Evolutionary conservation across 2,797 vertebrate genomes (phyloP), one percentile per base, ranked within the genome.

Genomic region (Chloroceryle amazona): DNA sequence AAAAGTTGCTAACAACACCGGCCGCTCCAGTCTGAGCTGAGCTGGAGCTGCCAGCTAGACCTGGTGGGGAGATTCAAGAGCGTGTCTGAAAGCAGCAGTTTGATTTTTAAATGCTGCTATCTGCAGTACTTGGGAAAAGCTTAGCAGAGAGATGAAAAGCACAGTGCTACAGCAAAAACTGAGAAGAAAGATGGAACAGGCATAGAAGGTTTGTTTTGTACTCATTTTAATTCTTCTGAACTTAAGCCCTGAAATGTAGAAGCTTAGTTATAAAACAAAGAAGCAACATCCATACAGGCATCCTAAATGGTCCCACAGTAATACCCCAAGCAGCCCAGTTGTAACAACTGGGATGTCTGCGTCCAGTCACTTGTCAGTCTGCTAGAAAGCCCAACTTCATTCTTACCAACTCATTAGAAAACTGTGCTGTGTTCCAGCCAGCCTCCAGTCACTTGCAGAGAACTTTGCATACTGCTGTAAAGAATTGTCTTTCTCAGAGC

Each of bases 351-450:
- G 28, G 23, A 78, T 90, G 31, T 31, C 10, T 73, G 10, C 3
- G 6, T 46, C 37, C 37, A 65, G 8, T 10, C 13, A 1, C 2
- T 55, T 52, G 62, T 76, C 17, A 67, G 57, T 23, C 52, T n/a
- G 33, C 42, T 12, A 29, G 7, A 0, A 0, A 76, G 25, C 9
- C 9, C 13, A 89, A 52, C 3, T 33, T 66, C 33, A 44, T 60
- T 66, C 26, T 60, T n/a, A 62, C 3, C 37, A 89, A 5, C 0
- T 80, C 33, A 16, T 16, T 22, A 47, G 35, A 92, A 79, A 93
- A 78, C 12, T 20, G 2, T 21, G 67, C 63, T 2, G 5, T 62
- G 15, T 74, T 82, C 35, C 39, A 81, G 41, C 41, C 16, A 51
- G 25, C 11, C 19, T 76, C 20, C 31, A 63, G 35, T 29, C 49